phyloP scores from a whole-genome alignment of 2,888 invertebrate species.

The Tipula confusa region DNA sequence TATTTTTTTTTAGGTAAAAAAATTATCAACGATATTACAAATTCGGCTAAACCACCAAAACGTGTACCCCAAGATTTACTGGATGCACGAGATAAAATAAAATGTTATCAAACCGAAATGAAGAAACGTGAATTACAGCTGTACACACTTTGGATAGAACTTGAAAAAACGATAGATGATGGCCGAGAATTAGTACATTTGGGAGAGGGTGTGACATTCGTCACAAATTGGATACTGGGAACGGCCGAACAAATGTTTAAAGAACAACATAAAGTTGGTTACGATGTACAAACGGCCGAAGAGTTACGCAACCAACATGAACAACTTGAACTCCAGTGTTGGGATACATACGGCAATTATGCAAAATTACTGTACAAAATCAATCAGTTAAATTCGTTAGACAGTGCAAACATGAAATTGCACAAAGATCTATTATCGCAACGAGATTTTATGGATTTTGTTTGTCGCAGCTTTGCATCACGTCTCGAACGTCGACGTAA shows the following conservation, averaged over 20 bases:
- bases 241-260: conserved; percentile 70
- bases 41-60: conserved; percentile 13
- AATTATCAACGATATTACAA: conserved; percentile 32
- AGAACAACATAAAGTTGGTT: conserved; percentile 66
- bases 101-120: conserved; percentile 55
- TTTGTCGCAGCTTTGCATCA: conserved; percentile 71
- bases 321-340: conserved; percentile 68
- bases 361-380: conserved; percentile 72
- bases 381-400: conserved; percentile 44
- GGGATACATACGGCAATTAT: conserved; percentile 74
- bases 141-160: conserved; percentile 57
- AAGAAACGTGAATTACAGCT: conserved; percentile 58
- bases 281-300: conserved; percentile 67
- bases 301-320: conserved; percentile 69
- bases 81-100: conserved; percentile 58
- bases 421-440: conserved; percentile 65
- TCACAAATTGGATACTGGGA: conserved; percentile 73
- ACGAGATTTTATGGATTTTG: conserved; percentile 76
- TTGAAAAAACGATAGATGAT: conserved; percentile 57
- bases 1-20: conserved; percentile 30
- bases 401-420: conserved; percentile 52
- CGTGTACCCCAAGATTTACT: conserved; percentile 53
- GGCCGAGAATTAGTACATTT: conserved; percentile 58
- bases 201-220: conserved; percentile 63
- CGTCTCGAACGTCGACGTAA: conserved; percentile 69